Base-by-base conservation (phyloP, 1,140 invertebrate species). In the Euglossa dilemma region DNA sequence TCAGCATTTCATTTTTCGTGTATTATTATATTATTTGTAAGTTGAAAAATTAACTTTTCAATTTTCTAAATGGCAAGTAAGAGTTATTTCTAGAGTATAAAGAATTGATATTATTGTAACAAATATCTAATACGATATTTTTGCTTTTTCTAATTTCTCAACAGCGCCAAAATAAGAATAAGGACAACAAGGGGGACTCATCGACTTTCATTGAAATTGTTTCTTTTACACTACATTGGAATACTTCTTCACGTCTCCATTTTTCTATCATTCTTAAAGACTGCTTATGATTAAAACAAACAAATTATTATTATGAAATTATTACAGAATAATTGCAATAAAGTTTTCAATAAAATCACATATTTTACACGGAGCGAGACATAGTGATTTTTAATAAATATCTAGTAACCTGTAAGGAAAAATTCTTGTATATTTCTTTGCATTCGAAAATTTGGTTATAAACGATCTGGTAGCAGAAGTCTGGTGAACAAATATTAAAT, bases 241-340 rank as follows among this genome's bases (percentile, higher is more conserved):
- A 25, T 82, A n/a, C 2, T 67, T 3, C n/a, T 82, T 20, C 57
- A 82, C 18, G 18, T 76, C 20, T 20, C 63, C 20, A 25, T 82
- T 43, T 36, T 82, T 6, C 0, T 59, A 20, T 67, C 63, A 1
- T 76, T 76, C 18, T 18, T 82, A 20, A 76, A 18, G 12, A 6
- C 11, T 3, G 63, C 80, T 6, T 82, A 82, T 2, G 16, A 59
- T 20, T 74, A 25, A 63, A 36, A 18, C 28, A 63, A 9, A 9
- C 23, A 36, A 36, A 36, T 2, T 36, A n/a, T 23, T 9, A 9
- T 57, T 57, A 56, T 20, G 36, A 23, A 14, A 50, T 52, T 20
- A 23, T 43, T 43, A 43, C 23, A 45, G n/a, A 14, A 67, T 64
- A 23, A 3, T 43, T 43, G 11, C 28, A 12, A 47, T 25, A 25